phyloP scores from a whole-genome alignment of 2,797 vertebrate species.

The Rhinichthys osculus region DNA sequence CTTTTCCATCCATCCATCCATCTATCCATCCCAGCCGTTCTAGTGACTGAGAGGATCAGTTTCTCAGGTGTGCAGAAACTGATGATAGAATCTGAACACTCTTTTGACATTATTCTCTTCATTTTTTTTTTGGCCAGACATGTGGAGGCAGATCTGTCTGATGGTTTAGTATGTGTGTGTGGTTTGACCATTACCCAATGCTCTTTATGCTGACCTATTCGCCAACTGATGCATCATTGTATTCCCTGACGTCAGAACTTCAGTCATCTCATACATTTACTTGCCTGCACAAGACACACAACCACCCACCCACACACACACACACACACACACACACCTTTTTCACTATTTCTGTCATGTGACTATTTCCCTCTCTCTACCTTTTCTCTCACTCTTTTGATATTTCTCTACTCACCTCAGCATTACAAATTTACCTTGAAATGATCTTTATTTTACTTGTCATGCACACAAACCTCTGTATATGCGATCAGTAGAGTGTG shows the following conservation, averaged over 20 bases:
- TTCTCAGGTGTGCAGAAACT: background rate
- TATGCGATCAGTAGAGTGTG: background rate
- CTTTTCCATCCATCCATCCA: background rate
- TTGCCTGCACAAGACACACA: too few species aligned
- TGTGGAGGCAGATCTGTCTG: conserved; percentile 13
- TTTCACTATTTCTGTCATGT: conserved; percentile 4
- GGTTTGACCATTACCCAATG: conserved; percentile 1
- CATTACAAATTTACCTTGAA: background rate
- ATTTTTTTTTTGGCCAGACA: background rate
- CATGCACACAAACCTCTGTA: background rate
- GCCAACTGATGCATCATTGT: background rate
- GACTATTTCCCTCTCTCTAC: background rate
- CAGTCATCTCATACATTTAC: background rate
- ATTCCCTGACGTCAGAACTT: background rate
- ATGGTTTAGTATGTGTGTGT: background rate
- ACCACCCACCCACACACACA: background rate
- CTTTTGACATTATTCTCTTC: conserved; percentile 18
- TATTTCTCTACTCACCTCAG: background rate
- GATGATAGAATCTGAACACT: background rate
- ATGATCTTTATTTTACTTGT: background rate
- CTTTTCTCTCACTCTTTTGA: background rate
- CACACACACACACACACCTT: background rate
- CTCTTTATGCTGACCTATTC: background rate
- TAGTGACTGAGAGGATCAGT: background rate
- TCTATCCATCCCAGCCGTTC: too few species aligned